phyloP scores from a whole-genome alignment of 2,888 invertebrate genomes.

The Stratiomys singularior region DNA sequence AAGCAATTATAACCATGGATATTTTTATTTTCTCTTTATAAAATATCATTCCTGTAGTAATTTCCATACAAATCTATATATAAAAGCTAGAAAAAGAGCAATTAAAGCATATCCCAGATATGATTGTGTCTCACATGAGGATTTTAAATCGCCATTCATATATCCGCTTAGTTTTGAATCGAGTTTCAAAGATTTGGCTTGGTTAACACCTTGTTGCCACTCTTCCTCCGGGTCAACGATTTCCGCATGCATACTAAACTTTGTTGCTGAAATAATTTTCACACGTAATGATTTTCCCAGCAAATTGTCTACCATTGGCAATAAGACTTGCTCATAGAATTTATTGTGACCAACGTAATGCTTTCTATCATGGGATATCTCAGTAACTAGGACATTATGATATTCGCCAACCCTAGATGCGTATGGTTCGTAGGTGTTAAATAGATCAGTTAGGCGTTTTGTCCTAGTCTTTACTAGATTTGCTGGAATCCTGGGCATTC shows the following conservation, averaged over 20 bases:
- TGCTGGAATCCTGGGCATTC: constrained; percentile 84
- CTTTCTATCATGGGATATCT: constrained; percentile 88
- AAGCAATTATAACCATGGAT: not conserved
- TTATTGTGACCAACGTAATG: constrained; percentile 96
- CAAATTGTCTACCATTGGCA: constrained; percentile 79
- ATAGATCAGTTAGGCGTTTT: constrained; percentile 86
- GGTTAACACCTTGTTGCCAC: constrained; percentile 66
- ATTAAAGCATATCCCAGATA: constrained; percentile 60
- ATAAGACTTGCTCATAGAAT: constrained; percentile 90
- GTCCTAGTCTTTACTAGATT: constrained; percentile 92
- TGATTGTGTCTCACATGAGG: not conserved
- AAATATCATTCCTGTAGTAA: constrained; percentile 42
- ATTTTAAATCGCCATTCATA: not conserved
- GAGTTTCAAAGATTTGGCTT: constrained; percentile 52
- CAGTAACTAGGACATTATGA: constrained; percentile 88
- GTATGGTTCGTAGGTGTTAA: constrained; percentile 90
- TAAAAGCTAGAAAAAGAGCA: constrained; percentile 64
- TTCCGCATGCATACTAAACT: constrained; percentile 82
- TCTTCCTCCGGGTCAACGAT: constrained; percentile 71
- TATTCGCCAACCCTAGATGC: constrained; percentile 69
- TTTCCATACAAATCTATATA: constrained; percentile 59
- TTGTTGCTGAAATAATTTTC: constrained; percentile 74
- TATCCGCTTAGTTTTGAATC: constrained; percentile 34
- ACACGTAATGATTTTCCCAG: constrained; percentile 88
- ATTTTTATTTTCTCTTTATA: constrained; percentile 1